A percentile compares a stretch with the other conserved stretches of the same genome.
Conservation (phyloP, 2,888 invertebrate species). For the Tribolium freemani region DNA sequence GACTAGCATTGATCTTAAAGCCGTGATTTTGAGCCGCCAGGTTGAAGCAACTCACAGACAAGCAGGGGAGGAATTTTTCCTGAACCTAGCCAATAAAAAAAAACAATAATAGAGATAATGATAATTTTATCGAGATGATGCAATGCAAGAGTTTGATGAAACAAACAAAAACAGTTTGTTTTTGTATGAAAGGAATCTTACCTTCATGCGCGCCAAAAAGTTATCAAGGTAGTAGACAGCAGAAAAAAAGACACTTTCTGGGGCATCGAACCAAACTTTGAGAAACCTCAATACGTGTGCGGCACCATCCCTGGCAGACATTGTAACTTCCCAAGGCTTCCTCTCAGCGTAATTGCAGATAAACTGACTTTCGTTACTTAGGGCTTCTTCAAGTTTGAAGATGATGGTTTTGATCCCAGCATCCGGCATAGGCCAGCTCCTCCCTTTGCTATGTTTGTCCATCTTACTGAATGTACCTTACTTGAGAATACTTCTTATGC, state of each 20-base stretch:
- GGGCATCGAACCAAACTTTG: conserved; percentile 88
- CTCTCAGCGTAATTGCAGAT: conserved; percentile 46
- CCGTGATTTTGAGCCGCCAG: conserved; percentile 81
- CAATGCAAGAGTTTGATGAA: neutral
- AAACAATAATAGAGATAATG: conserved; percentile 42
- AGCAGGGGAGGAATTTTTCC: conserved; percentile 89
- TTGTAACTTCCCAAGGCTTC: conserved; percentile 77
- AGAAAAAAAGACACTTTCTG: conserved; percentile 82
- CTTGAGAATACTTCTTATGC: neutral
- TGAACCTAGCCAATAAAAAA: conserved; percentile 69
- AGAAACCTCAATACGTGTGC: conserved; percentile 86
- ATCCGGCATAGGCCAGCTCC: conserved; percentile 66
- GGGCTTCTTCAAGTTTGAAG: conserved; percentile 61
- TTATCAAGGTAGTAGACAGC: conserved; percentile 81
- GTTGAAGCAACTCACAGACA: conserved; percentile 89
- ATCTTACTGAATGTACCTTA: conserved; percentile 47
- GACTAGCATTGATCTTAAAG: conserved; percentile 75
- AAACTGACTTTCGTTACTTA: conserved; percentile 56
- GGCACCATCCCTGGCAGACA: conserved; percentile 83
- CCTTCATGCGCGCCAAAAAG: conserved; percentile 87
- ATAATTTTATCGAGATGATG: neutral
- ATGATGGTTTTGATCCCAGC: conserved; percentile 61
- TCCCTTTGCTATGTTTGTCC: conserved; percentile 63
- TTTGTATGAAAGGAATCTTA: conserved; percentile 53
- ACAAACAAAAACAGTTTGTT: neutral